Conservation (phyloP, 2,113 vertebrate genomes). For the Dipodomys stephensi region DNA sequence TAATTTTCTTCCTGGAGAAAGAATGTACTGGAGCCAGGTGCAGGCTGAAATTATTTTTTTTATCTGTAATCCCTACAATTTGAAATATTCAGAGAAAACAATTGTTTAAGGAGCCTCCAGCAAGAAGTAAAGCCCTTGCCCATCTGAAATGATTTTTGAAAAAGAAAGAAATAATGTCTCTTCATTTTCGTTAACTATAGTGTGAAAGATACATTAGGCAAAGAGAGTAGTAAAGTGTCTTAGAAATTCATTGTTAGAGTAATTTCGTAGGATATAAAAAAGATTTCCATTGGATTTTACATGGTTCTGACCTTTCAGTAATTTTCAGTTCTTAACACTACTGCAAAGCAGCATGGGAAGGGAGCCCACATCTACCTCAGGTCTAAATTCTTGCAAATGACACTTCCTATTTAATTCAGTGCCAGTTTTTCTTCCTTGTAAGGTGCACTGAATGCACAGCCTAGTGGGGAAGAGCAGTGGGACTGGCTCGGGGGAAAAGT, state of each 20-base stretch:
- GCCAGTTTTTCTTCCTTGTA: not conserved
- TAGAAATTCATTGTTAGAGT: constrained; percentile 18
- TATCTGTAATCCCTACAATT: constrained; percentile 5
- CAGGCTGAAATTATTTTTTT: not conserved
- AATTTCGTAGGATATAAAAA: not conserved
- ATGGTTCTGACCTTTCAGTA: constrained; percentile 37
- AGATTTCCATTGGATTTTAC: constrained; percentile 41
- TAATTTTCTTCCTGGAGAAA: not conserved
- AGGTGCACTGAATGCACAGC: constrained; percentile 41
- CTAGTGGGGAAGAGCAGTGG: not conserved
- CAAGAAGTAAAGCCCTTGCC: not conserved
- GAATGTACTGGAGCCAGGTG: not conserved
- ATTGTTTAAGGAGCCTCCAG: not conserved
- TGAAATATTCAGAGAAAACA: constrained; percentile 5
- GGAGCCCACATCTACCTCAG: not conserved
- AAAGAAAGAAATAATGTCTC: not conserved
- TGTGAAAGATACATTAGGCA: not conserved
- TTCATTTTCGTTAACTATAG: not conserved
- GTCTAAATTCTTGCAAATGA: constrained; percentile 43
- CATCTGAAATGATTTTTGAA: constrained; percentile 11
- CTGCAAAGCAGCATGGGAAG: not conserved
- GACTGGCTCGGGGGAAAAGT: constrained; percentile 40
- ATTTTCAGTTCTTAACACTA: constrained; percentile 49
- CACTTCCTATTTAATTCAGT: constrained; percentile 58
- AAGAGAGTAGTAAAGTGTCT: not conserved